Percentiles rank a stretch among this genome's conserved stretches.
Conservation (phyloP, 64 coral and sea anemone species). For the Cladopsammia gracilis region DNA sequence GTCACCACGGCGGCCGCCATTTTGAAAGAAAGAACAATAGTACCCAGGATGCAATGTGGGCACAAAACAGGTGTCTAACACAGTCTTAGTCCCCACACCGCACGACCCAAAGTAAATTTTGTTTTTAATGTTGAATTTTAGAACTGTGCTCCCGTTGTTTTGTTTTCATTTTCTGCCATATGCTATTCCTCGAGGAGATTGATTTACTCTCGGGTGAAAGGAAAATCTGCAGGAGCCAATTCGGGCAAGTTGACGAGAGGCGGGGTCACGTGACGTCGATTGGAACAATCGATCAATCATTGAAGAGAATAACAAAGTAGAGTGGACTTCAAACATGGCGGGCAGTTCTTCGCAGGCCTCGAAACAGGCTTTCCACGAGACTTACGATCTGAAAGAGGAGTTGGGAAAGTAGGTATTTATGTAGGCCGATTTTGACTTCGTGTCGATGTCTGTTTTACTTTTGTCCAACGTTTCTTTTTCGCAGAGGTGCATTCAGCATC, state of each 20-base stretch:
- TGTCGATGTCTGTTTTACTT: slow-evolving; percentile 26
- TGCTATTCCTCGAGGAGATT: not conserved
- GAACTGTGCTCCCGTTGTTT: not conserved
- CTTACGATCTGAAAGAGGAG: slow-evolving; percentile 96
- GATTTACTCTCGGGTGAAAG: not conserved
- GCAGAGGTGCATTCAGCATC: slow-evolving; percentile 99
- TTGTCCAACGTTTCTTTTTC: slow-evolving; percentile 46
- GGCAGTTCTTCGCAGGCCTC: slow-evolving; percentile 52
- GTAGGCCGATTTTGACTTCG: not conserved
- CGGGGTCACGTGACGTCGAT: slow-evolving; percentile 53
- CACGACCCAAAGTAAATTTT: not conserved
- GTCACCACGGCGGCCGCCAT: slow-evolving; percentile 58
- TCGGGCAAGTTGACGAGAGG: not conserved
- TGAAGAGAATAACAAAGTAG: slow-evolving; percentile 59
- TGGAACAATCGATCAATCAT: slow-evolving; percentile 56
- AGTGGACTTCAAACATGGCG: slow-evolving; percentile 86
- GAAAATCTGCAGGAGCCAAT: not conserved
- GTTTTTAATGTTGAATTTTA: not conserved
- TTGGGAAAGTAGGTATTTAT: slow-evolving; percentile 89
- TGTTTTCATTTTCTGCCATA: not conserved
- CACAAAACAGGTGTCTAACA: slow-evolving; percentile 45
- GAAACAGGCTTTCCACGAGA: slow-evolving; percentile 87
- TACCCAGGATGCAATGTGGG: slow-evolving; percentile 34
- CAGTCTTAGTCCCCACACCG: not conserved
- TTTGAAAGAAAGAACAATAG: slow-evolving; percentile 4